Evolutionary conservation across 2,888 invertebrate genomes (phyloP), one percentile per base, ranked within the genome.

Genomic region (Prosopocoilus inquinatus): DNA sequence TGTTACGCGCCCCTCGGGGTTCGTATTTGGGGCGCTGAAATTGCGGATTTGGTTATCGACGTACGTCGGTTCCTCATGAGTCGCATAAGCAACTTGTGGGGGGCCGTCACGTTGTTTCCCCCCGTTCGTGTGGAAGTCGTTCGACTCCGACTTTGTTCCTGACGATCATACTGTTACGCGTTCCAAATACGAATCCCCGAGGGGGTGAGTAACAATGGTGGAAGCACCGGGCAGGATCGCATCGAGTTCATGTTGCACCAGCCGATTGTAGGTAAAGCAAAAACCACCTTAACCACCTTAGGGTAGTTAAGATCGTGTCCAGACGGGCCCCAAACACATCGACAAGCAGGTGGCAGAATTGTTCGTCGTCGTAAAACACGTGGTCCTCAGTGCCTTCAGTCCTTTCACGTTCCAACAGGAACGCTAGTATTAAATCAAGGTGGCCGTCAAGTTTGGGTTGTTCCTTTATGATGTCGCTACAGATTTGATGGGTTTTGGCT

Each of bases 291-390:
- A 35, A 33, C 3, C 66, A 75, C 75, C 89, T 81, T 32, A 94
- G 70, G 0, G 92, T 90, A 0, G 88, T 85, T 53, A 90, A 77
- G 0, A 91, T 89, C 0, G 94, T 94, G 67, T 94, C 94, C 48
- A 91, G 81, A 3, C 92, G 91, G 9, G 94, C 94, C 0, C 93
- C 92, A 70, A 91, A 91, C 69, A 94, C 79, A 75, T 94, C 94
- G 2, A 89, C 89, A 57, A 93, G 71, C 28, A 93, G 78, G 72
- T 88, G 90, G 63, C 85, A 77, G 68, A 91, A 78, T 70, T 94
- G 93, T 50, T 83, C 80, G 62, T 84, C 81, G 11, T 79, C 84
- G 69, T 86, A 86, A 64, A 81, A 82, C 49, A 73, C 71, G n/a
- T 78, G 75, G 4, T 73, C 67, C 5, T 78, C 75, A 3, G 73